Conservation (phyloP, 2,113 vertebrate genomes). For the Leptobrachium ailaonicum region DNA sequence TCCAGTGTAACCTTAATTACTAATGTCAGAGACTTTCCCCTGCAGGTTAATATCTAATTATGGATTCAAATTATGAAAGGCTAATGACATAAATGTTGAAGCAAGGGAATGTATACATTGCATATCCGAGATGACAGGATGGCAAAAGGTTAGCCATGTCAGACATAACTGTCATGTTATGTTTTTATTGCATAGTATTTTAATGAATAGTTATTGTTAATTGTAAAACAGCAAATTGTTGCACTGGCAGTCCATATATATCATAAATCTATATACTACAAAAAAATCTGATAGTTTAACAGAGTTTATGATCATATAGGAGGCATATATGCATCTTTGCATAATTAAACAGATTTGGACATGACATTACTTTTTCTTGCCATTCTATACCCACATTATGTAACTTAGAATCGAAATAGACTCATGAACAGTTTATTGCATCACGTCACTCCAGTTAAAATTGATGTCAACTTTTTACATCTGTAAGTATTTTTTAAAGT, state of each 20-base stretch:
- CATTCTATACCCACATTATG: too few species aligned
- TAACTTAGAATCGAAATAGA: too few species aligned
- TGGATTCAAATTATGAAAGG: constrained; percentile 26
- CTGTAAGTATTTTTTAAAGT: too few species aligned
- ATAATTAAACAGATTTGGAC: too few species aligned
- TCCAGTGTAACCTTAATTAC: constrained; percentile 20
- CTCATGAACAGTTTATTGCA: too few species aligned
- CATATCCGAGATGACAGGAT: constrained; percentile 23
- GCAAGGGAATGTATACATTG: not conserved
- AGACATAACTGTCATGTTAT: not conserved
- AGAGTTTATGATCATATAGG: too few species aligned
- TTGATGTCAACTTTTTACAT: too few species aligned
- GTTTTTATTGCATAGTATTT: not conserved
- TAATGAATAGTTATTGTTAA: not conserved
- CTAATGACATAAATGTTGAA: constrained; percentile 15
- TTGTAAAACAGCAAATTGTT: not conserved
- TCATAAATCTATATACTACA: not conserved
- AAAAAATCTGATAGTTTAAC: too few species aligned
- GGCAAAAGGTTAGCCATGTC: constrained; percentile 5
- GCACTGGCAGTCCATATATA: constrained; percentile 8
- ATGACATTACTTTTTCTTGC: too few species aligned
- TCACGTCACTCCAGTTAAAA: too few species aligned
- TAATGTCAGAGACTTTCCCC: constrained; percentile 26
- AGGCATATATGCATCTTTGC: too few species aligned
- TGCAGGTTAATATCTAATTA: constrained; percentile 35